phyloP scores from a whole-genome alignment of 2,888 invertebrate genomes.

The Arctia plantaginis region DNA sequence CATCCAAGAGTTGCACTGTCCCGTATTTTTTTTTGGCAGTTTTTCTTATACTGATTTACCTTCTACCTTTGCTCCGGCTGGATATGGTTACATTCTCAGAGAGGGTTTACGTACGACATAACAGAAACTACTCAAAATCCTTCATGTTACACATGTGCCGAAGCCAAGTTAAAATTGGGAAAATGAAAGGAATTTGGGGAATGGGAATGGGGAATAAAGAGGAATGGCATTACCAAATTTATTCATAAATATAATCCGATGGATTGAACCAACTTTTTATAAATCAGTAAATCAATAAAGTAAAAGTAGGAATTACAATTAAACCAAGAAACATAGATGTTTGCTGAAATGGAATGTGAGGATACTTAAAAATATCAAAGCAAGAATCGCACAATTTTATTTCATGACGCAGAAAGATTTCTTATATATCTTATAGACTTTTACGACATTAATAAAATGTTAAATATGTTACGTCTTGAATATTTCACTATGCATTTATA shows the following conservation, averaged over 20 bases:
- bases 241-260: too few relatives aligned
- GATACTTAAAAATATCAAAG: neutral
- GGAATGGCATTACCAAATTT: neutral
- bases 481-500: slow-evolving; percentile 26
- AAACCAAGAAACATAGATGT: neutral
- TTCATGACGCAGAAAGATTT: neutral
- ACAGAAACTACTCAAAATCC: neutral
- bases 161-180: neutral
- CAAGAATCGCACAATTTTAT: neutral
- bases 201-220: too few relatives aligned
- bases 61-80: neutral
- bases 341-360: neutral
- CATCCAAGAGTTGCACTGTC: neutral
- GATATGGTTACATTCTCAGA: neutral
- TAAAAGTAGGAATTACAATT: neutral
- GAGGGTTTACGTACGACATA: neutral
- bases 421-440: slow-evolving; percentile 6
- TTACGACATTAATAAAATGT: slow-evolving; percentile 18
- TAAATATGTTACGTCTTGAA: slow-evolving; percentile 5
- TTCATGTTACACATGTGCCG: neutral
- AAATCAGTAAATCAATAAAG: neutral
- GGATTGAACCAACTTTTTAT: neutral
- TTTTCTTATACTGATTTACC: neutral
- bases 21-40: neutral
- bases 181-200: neutral